phyloP scores from a whole-genome alignment of 2,113 vertebrate genomes.

The Hucho hucho region DNA sequence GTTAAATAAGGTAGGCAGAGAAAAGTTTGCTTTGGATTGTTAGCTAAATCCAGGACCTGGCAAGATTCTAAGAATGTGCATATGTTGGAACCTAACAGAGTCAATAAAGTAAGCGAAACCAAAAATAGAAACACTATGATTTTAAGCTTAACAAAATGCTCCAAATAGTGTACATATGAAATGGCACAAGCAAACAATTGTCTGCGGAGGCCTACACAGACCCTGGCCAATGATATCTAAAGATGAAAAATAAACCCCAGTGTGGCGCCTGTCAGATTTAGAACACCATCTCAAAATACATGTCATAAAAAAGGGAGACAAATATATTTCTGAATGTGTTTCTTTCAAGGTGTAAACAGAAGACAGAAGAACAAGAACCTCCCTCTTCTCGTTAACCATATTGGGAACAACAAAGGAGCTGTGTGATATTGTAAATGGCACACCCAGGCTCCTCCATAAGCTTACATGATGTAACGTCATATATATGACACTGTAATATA shows the following conservation, averaged over 20 bases:
- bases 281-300: constrained; percentile 44
- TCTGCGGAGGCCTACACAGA: constrained; percentile 15
- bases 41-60: neutral
- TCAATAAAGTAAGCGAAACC: neutral
- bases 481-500: constrained; percentile 25
- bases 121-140: neutral
- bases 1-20: neutral
- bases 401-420: constrained; percentile 42
- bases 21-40: neutral
- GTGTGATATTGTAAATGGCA: constrained; percentile 53
- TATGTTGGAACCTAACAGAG: neutral
- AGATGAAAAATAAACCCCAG: constrained; percentile 43
- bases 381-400: constrained; percentile 44
- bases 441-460: constrained; percentile 41
- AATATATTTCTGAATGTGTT: constrained; percentile 62
- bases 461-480: constrained; percentile 26
- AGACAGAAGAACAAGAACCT: constrained; percentile 45
- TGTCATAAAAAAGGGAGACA: constrained; percentile 57
- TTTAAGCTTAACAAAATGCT: neutral
- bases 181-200: constrained; percentile 31
- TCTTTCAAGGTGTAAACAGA: constrained; percentile 36
- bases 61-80: neutral
- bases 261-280: constrained; percentile 49
- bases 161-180: constrained; percentile 7
- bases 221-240: constrained; percentile 21